A percentile compares a stretch with the other conserved stretches of the same genome.
Evolutionary conservation across 2,113 vertebrate species (phyloP).

Genomic region (Apodemus speciosus): DNA sequence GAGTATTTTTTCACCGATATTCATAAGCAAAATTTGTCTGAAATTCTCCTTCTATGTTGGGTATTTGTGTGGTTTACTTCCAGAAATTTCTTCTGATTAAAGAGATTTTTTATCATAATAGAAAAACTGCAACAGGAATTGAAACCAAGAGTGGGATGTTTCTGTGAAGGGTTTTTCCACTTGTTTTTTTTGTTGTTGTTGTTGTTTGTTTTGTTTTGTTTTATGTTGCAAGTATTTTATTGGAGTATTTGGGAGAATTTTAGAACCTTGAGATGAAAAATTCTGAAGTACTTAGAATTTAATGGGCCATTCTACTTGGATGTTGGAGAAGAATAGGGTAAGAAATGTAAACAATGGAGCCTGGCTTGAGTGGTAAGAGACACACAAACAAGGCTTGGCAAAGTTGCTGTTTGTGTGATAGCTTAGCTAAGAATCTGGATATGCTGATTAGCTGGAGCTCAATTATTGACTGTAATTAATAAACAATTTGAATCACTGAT

Average conservation of each 20-base stretch:
- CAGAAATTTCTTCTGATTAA: neutral
- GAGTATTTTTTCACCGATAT: no score
- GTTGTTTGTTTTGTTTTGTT: no score
- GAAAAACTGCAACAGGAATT: neutral
- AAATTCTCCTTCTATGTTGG: no score
- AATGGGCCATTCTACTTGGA: neutral
- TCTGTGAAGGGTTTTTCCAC: neutral
- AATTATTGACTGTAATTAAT: neutral
- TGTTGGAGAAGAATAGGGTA: no score
- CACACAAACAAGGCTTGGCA: neutral
- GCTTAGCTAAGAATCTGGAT: neutral
- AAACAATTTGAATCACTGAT: neutral
- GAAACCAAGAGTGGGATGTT: neutral
- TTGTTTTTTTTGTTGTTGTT: no score
- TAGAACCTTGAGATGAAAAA: neutral
- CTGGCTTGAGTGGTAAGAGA: neutral
- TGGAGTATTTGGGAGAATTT: neutral
- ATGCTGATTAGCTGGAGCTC: neutral
- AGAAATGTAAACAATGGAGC: neutral
- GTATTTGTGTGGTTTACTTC: neutral
- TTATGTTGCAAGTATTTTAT: neutral
- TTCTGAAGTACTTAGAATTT: neutral
- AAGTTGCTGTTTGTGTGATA: neutral
- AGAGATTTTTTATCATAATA: neutral
- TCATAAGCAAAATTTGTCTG: no score